Evolutionary conservation across 2,113 vertebrate species (phyloP).

Genomic region (Puntigrus tetrazona): DNA sequence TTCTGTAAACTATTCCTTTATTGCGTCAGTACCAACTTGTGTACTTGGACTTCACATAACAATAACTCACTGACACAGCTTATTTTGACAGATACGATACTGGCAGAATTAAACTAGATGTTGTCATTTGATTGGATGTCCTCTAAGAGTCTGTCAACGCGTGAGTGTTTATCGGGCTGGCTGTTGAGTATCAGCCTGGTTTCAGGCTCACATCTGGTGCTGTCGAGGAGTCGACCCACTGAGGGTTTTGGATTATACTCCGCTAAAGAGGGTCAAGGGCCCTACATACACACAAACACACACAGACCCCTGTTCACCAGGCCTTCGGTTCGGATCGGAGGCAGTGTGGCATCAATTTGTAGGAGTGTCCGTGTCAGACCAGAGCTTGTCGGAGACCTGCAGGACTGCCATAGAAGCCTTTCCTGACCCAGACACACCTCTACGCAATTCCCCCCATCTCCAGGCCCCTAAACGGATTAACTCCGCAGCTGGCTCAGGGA

Average conservation of each 20-base stretch:
- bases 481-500: slow-evolving; percentile 11
- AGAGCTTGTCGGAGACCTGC: background rate
- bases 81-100: slow-evolving; percentile 21
- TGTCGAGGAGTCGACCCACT: slow-evolving; percentile 35
- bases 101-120: background rate
- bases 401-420: background rate
- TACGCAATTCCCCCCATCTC: background rate
- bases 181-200: slow-evolving; percentile 38
- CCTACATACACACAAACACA: background rate
- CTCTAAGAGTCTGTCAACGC: slow-evolving; percentile 37
- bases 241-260: slow-evolving; percentile 43
- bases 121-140: slow-evolving; percentile 28
- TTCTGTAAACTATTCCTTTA: background rate
- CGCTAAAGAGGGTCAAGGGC: slow-evolving; percentile 29
- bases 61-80: slow-evolving; percentile 11
- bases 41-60: slow-evolving; percentile 19
- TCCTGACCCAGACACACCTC: slow-evolving; percentile 16
- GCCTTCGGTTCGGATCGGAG: background rate
- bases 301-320: background rate
- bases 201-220: slow-evolving; percentile 53
- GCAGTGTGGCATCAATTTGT: slow-evolving; percentile 3
- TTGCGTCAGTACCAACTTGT: background rate
- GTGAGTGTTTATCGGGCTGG: slow-evolving; percentile 22
- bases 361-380: background rate
- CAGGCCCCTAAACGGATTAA: slow-evolving; percentile 30